Base-by-base conservation (phyloP, 1,140 invertebrate species). In the Zeugodacus cucurbitae region DNA sequence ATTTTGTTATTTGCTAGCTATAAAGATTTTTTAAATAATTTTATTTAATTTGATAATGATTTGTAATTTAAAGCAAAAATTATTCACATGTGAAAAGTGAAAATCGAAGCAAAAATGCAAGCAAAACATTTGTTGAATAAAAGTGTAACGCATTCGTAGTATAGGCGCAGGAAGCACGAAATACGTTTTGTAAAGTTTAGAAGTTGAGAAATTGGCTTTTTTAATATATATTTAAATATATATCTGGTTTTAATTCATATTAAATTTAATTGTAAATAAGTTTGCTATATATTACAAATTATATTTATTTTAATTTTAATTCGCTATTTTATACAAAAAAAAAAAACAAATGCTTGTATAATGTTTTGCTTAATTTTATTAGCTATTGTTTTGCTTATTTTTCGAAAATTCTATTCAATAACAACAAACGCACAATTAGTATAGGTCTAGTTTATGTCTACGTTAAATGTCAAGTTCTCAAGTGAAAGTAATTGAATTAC, bases 401-500 rank as follows among this genome's bases (percentile, higher is more conserved):
- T 37, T 37, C 8, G 11, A 82, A 82, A 82, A 44, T 48, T 82
- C 41, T 44, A 78, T 41, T 82, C 41, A 78, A 78, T 41, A 78
- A 22, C 37, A 82, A 48, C 22, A 82, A 82, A 44, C 37, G n/a
- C n/a, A 82, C 44, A 48, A 82, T 29, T 26, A 82, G 74, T n/a
- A 6, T 82, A 82, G 74, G n/a, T 82, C 48, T 82, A 82, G 41
- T 82, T 82, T 48, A 82, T 37, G 41, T 44, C 41, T 82, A 82
- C 74, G 41, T 82, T 82, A 82, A 82, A 6, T 82, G 41, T 82
- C 22, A 82, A 82, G 41, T 82, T 48, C 74, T 44, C 41, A 82
- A 82, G 74, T 48, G n/a, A 44, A 82, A 82, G 74, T 82, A 82
- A 48, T 78, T 78, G 74, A 78, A 78, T 82, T 54, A 82, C 74